Base-by-base conservation (phyloP, 23 tunicate genomes). In the Trididemnum clinides region DNA sequence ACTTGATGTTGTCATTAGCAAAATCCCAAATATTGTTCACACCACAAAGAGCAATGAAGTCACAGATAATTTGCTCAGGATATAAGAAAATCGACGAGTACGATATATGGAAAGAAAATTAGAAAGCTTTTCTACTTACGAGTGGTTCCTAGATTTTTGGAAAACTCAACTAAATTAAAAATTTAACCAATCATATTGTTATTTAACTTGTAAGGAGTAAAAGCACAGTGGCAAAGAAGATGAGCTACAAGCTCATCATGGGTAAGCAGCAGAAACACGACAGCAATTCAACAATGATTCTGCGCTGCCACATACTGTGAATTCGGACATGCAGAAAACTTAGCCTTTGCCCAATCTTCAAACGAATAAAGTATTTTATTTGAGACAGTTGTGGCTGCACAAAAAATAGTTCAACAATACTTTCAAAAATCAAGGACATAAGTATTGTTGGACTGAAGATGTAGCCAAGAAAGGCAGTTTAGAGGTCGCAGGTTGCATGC, bases 111-210 rank as follows among this genome's bases (percentile, higher is more conserved):
- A 59, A 59, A n/a, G 66, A 59, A 59, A 59, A 59, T 59, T 59
- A 20, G 75, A 20, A 28, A 18, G n/a, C 19, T 31, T 69, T 20
- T 37, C 75, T 28, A 69, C 75, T 27, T 69, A 69, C 75, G 75
- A 69, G 39, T 69, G 75, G 75, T 69, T 69, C n/a, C 39, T 69
- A 6, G 10, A 3, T 7, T 69, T 69, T 37, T 69, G 75, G 75
- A 59, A 59, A 59, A 69, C 28, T 5, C 19, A 69, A 19, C 39
- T 69, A 2, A 3, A 20, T 30, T 30, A 28, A 69, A 69, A 69
- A 30, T 28, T 69, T 69, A 35, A 69, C 36, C 28, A 20, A 10
- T 37, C 75, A 30, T 69, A 69, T 69, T 27, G 75, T 37, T 69
- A 37, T 59, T 20, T 37, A 31, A 69, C 75, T 31, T 69, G 75